Conservation (phyloP, 2,113 vertebrate species). For the Urocolius indicus region DNA sequence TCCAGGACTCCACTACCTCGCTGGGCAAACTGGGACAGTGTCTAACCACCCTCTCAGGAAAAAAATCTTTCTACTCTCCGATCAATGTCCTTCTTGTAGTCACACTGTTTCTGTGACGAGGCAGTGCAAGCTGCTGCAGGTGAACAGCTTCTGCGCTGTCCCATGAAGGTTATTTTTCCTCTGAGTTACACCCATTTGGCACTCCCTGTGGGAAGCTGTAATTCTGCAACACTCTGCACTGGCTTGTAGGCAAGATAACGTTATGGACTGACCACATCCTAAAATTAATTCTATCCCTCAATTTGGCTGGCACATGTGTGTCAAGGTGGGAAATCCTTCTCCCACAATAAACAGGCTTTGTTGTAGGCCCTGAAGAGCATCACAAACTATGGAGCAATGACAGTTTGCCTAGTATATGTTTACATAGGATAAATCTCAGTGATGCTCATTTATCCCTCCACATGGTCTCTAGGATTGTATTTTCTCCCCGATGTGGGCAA, state of each 20-base stretch:
- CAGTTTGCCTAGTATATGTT: background rate
- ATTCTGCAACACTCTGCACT: background rate
- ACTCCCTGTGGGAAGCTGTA: background rate
- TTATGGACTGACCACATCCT: background rate
- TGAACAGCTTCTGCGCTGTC: accelerated
- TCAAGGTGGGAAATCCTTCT: background rate
- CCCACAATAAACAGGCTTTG: background rate
- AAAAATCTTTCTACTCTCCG: too few relatives aligned
- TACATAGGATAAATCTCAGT: background rate
- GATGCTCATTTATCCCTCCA: background rate
- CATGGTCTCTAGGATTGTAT: background rate
- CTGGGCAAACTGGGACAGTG: too few relatives aligned
- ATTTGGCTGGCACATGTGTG: background rate
- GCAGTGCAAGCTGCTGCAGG: background rate
- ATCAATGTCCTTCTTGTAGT: too few relatives aligned
- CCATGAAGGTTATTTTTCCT: background rate
- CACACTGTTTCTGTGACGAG: too few relatives aligned
- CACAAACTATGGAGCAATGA: background rate
- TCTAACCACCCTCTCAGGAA: too few relatives aligned
- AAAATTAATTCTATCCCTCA: background rate
- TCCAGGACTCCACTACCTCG: too few relatives aligned
- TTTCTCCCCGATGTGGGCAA: background rate
- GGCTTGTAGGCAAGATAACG: background rate
- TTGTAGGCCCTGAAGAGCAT: background rate
- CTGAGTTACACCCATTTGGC: background rate